Evolutionary conservation across 2,888 invertebrate species (phyloP).

Genomic region (Carabus problematicus): DNA sequence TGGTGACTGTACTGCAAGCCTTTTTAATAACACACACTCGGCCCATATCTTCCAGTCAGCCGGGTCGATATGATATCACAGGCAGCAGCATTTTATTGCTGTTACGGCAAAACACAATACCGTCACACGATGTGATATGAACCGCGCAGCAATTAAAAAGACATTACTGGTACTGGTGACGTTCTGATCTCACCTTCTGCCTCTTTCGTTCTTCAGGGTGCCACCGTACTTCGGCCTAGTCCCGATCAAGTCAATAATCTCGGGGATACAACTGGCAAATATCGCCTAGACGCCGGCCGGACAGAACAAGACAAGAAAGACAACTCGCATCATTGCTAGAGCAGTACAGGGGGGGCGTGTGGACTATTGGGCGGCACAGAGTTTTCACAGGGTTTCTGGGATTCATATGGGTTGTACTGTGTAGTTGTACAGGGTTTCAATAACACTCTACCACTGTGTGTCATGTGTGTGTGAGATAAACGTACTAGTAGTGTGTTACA

Average conservation of each 20-base stretch:
- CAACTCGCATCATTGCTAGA: constrained; percentile 53
- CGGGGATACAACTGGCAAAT: constrained; percentile 99
- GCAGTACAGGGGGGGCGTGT: constrained; percentile 48
- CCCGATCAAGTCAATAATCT: constrained; percentile 99
- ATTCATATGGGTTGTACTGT: background rate
- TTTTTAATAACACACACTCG: constrained; percentile 39
- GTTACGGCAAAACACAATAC: constrained; percentile 18
- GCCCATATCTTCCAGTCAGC: constrained; percentile 33
- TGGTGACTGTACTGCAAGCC: constrained; percentile 42
- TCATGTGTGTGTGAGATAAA: background rate
- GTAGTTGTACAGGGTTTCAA: background rate
- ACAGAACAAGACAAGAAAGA: constrained; percentile 66
- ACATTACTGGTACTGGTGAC: constrained; percentile 47
- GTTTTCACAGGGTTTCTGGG: background rate
- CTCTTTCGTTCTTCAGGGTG: constrained; percentile 99
- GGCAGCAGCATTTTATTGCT: constrained; percentile 15
- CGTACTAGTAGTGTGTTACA: background rate
- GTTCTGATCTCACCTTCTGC: constrained; percentile 92
- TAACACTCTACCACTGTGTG: background rate
- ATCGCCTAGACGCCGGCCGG: constrained; percentile 85
- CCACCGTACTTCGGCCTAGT: constrained; percentile 99
- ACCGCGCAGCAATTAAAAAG: constrained; percentile 53
- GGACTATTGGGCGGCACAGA: constrained; percentile 1
- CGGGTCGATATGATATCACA: constrained; percentile 11
- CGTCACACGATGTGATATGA: constrained; percentile 47